Evolutionary conservation across 2,888 invertebrate genomes (phyloP), one percentile per base, ranked within the genome.

Genomic region (Hanleya hanleyi): DNA sequence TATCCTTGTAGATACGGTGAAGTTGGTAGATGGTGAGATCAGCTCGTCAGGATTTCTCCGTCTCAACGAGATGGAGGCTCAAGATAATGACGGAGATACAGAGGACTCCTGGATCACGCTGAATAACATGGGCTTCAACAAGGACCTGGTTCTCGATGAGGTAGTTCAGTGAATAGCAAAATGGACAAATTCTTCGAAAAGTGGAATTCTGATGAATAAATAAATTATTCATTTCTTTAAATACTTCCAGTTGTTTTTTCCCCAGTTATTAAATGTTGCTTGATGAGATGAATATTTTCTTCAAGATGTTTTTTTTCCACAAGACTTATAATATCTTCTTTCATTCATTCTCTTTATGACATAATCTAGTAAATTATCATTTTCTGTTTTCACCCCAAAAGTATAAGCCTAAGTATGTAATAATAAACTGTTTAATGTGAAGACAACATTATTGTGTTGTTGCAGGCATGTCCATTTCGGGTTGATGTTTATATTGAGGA

Each of bases 31-130:
- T 76, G 90, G 87, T 33, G 90, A 91, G 78, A 81, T 92, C n/a
- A 91, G 91, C 1, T 81, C 86, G 73, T 76, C 82, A 69, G 91
- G 91, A 0, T 92, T 92, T 82, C 77, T 92, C 35, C 82, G 87
- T 35, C 83, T 91, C 69, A 91, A 91, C 80, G 90, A 91, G 76
- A 85, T 91, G 83, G 92, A 92, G 77, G 92, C 91, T 7, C 89
- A 91, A 38, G 91, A 91, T 75, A 87, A 87, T 71, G 85, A 89
- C 36, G 91, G 90, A 7, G 91, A 91, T 67, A 82, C 85, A 0
- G 90, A 90, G 2, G 91, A 91, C 75, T 79, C 91, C 49, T 91
- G 91, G 91, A 83, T 91, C 22, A 90, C 91, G 1, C 79, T 91
- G 41, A 79, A 83, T 57, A 84, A 86, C 67, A 88, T 91, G 87